Percentiles rank a stretch among this genome's conserved stretches.
These are phyloP conservation scores for Pipra filicauda DNA, from an alignment of 2,113 vertebrate genomes.

Conservation along the genomic window DNA sequence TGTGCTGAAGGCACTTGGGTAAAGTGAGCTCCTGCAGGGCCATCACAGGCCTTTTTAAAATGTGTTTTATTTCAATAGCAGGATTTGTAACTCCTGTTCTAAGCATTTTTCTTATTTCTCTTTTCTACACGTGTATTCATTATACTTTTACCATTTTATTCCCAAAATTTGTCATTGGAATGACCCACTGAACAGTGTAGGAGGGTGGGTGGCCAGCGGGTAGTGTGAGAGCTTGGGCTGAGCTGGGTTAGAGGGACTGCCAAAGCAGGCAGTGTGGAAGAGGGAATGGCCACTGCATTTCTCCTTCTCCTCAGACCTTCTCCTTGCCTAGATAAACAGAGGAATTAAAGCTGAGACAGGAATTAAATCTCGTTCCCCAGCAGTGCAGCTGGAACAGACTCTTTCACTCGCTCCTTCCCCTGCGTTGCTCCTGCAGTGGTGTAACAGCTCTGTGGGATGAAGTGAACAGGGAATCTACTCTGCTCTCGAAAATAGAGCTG, in stretches of 20 bases:
- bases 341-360: neutral
- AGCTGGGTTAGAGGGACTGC: neutral
- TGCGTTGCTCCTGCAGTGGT: neutral
- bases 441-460: neutral
- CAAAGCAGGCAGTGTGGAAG: neutral
- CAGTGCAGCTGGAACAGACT: neutral
- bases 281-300: neutral
- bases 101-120: neutral
- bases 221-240: neutral
- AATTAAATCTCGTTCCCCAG: neutral
- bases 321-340: neutral
- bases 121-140: neutral
- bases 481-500: neutral
- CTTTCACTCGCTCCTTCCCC: neutral
- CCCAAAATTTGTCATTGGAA: neutral
- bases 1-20: neutral
- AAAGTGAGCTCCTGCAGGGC: neutral
- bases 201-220: rapidly evolving
- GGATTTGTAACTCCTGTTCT: neutral
- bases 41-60: neutral
- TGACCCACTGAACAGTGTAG: rapidly evolving
- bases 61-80: neutral
- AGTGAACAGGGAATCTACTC: neutral
- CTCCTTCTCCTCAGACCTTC: neutral
- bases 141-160: neutral